Base-by-base conservation (phyloP, 2,888 invertebrate genomes). In the Sinopyrophorus schimmeli region DNA sequence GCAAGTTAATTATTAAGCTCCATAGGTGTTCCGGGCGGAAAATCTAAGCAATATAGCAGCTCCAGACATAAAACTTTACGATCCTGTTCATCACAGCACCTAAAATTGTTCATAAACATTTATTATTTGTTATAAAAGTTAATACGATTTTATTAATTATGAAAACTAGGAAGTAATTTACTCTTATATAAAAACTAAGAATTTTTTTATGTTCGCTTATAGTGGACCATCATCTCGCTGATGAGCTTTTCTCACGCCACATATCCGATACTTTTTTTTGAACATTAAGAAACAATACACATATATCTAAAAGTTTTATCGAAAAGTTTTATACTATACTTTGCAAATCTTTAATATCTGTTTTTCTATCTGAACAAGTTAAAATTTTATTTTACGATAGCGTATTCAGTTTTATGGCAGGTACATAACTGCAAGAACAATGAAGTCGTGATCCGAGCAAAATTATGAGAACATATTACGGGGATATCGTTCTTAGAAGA, bases 331-430 rank as follows among this genome's bases (percentile, higher is more conserved):
- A n/a, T n/a, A n/a, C n/a, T n/a, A n/a, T 32, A 32, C 17, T 32
- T 17, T 32, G 54, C 46, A 54, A 53, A 50, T 58, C 57, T 54
- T n/a, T n/a, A n/a, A 52, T 61, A 61, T 59, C 60, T 59, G 32
- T 46, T 43, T 17, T 26, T 34, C 44, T 50, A 59, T 60, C 60
- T 57, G 14, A 24, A 56, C 56, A 57, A 57, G 59, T 53, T 53
- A 47, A 53, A 46, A 47, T 54, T 59, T 57, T 53, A 53, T 50
- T 61, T 61, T 61, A 61, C 55, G 59, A 55, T 56, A 50, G 31
- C 48, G 48, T 47, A 53, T 53, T 58, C 51, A 35, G 18, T 46
- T 59, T 57, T 55, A 53, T 49, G 53, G 44, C 48, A 41, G 46
- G 43, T 41, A 41, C 38, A 38, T 55, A 46, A 53, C 53, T 44